Conservation (phyloP, 2,888 invertebrate genomes). For the Monochamus alternatus region DNA sequence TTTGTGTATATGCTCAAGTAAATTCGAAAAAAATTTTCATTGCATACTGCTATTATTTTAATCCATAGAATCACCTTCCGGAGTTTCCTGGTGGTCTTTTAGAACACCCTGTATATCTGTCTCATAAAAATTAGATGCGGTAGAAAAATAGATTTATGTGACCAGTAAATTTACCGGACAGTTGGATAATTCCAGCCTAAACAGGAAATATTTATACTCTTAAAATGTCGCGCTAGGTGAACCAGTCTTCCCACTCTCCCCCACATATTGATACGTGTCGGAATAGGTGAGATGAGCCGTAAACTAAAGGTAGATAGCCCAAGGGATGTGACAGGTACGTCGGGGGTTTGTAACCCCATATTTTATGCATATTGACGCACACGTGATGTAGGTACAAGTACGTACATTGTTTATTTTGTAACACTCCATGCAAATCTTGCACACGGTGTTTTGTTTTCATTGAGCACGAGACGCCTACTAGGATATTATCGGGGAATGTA, state of each 20-base stretch:
- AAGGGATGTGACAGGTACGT: slow-evolving; percentile 22
- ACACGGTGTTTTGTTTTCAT: neutral
- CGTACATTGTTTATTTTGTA: slow-evolving; percentile 25
- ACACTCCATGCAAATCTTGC: slow-evolving; percentile 3
- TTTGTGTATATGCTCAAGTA: too few species aligned
- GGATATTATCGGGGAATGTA: too few species aligned
- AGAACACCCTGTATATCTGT: too few species aligned
- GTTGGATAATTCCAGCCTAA: too few species aligned
- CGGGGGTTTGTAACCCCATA: slow-evolving; percentile 24
- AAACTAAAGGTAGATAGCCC: slow-evolving; percentile 29
- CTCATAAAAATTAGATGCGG: too few species aligned
- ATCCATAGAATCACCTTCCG: too few species aligned
- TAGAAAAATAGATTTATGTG: too few species aligned
- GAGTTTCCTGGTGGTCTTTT: too few species aligned
- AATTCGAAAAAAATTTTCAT: too few species aligned
- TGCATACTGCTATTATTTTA: too few species aligned
- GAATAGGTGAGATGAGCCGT: slow-evolving; percentile 21
- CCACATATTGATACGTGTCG: slow-evolving; percentile 27
- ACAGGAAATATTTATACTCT: too few species aligned
- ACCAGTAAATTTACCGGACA: too few species aligned
- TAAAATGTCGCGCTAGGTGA: neutral
- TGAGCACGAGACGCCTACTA: neutral
- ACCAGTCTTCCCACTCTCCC: slow-evolving; percentile 16
- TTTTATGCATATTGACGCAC: slow-evolving; percentile 33
- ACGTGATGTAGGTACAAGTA: slow-evolving; percentile 28